Evolutionary conservation across 2,113 vertebrate species (phyloP).

Genomic region (Gasterosteus aculeatus): DNA sequence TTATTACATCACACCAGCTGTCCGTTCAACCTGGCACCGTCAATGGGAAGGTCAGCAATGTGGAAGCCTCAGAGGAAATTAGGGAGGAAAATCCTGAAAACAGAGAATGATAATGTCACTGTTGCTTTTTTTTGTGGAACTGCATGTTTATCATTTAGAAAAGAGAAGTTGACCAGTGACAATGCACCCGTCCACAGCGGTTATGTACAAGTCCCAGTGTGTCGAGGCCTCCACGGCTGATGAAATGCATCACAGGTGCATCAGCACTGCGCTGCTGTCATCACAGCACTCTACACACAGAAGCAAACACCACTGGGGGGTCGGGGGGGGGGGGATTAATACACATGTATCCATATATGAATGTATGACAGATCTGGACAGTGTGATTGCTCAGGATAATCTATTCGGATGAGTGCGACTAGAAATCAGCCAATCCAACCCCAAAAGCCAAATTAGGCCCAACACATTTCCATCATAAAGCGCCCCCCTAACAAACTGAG

Average conservation of each 20-base stretch:
- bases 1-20: constrained; percentile 82
- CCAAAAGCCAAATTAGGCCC: constrained; percentile 77
- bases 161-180: background rate
- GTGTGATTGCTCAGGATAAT: constrained; percentile 70
- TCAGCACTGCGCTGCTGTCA: constrained; percentile 15
- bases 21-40: constrained; percentile 67
- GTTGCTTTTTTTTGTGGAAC: background rate
- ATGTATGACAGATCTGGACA: constrained; percentile 55
- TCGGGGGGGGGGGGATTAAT: constrained; percentile 30
- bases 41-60: constrained; percentile 65
- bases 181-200: constrained; percentile 3
- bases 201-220: constrained; percentile 30
- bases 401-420: constrained; percentile 74
- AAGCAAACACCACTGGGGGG: background rate
- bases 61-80: constrained; percentile 65
- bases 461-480: constrained; percentile 78
- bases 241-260: constrained; percentile 45
- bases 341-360: background rate
- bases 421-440: constrained; percentile 76
- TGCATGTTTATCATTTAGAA: background rate
- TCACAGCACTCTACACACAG: constrained; percentile 8
- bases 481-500: constrained; percentile 63
- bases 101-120: constrained; percentile 25
- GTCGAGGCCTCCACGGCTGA: constrained; percentile 66
- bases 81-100: constrained; percentile 58